Percentiles rank a stretch among this genome's conserved stretches.
These are phyloP conservation scores for Heterodera schachtii DNA, from an alignment of 1,140 invertebrate species.

Conservation along the genomic window DNA sequence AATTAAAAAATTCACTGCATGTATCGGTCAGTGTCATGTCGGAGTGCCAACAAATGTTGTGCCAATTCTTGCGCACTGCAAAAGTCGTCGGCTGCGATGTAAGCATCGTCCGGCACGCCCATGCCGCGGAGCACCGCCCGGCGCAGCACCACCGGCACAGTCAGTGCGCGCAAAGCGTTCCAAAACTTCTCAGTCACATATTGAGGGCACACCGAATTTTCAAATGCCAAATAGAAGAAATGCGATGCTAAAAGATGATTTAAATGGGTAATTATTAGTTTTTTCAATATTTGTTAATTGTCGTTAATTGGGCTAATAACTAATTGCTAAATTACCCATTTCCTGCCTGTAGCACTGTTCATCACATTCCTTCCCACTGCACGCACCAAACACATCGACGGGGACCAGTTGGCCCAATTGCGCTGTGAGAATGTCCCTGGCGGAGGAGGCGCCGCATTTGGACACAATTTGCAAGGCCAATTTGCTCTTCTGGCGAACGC, in stretches of 20 bases:
- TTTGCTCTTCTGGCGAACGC: not conserved
- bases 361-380: not conserved
- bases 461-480: constrained; percentile 15
- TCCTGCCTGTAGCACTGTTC: not conserved
- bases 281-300: not conserved
- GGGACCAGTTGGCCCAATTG: not conserved
- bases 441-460: constrained; percentile 18
- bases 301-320: not conserved
- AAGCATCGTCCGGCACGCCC: constrained; percentile 20
- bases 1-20: constrained; percentile 17
- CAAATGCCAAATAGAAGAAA: constrained; percentile 63
- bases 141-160: constrained; percentile 20
- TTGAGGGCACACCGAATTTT: constrained; percentile 64
- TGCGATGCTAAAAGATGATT: constrained; percentile 38
- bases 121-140: constrained; percentile 13
- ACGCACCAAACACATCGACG: not conserved
- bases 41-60: constrained; percentile 7
- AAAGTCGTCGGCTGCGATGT: constrained; percentile 34
- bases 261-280: not conserved
- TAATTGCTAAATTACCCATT: not conserved
- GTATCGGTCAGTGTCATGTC: constrained; percentile 24
- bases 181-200: constrained; percentile 66
- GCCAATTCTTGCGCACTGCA: constrained; percentile 22
- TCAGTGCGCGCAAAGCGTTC: constrained; percentile 12
- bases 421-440: not conserved